These are phyloP conservation scores for Ridgeia piscesae DNA, from an alignment of 1,140 invertebrate species.

Conservation along the genomic window DNA sequence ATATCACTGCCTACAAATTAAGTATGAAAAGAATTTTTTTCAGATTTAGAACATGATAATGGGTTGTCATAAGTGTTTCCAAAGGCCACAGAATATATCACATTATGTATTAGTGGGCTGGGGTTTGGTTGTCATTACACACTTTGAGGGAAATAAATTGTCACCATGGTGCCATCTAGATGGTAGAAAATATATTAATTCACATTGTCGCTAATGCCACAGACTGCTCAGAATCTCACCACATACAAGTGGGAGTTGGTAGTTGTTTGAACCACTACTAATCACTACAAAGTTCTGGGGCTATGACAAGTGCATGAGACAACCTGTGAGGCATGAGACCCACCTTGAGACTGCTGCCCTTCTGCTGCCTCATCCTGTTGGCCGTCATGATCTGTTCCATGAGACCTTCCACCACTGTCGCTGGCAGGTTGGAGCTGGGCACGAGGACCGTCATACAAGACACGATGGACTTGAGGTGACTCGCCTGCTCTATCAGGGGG, in stretches of 20 bases:
- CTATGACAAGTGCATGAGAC: background rate
- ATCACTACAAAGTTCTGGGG: background rate
- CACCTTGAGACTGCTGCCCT: constrained; percentile 21
- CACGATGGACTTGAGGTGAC: constrained; percentile 51
- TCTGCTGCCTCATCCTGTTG: constrained; percentile 26
- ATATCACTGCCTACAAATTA: background rate
- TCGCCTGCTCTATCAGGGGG: constrained; percentile 41
- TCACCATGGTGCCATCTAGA: too few relatives aligned
- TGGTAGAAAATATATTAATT: too few relatives aligned
- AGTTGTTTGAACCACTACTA: too few relatives aligned
- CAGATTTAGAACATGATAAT: background rate
- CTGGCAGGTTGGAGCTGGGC: constrained; percentile 43
- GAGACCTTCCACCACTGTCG: constrained; percentile 38
- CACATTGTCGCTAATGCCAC: too few relatives aligned
- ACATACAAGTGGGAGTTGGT: too few relatives aligned
- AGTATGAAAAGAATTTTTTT: background rate
- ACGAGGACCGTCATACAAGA: constrained; percentile 48
- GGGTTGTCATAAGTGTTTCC: background rate
- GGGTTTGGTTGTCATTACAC: too few relatives aligned
- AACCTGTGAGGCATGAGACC: background rate
- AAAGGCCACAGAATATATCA: too few relatives aligned
- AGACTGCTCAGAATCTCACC: too few relatives aligned
- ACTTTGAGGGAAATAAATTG: too few relatives aligned
- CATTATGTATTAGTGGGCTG: too few relatives aligned
- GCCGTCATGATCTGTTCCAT: constrained; percentile 29